Base-by-base conservation (phyloP, 35 echinoderm and acorn worm species). In the Heliocidaris tuberculata region DNA sequence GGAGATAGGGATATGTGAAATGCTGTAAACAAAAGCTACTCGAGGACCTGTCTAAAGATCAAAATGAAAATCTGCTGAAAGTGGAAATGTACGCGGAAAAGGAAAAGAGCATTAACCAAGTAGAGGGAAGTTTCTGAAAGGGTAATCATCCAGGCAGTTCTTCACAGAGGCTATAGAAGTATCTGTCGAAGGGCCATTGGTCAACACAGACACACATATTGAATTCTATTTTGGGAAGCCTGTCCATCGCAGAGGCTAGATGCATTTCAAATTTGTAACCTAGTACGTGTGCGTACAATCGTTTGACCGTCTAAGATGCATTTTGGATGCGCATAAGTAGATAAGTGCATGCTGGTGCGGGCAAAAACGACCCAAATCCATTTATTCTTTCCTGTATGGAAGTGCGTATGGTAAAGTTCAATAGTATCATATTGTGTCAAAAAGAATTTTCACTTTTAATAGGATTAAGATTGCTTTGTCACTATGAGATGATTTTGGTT, bases 211-310 rank as follows among this genome's bases (percentile, higher is more conserved):
- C 17, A 78, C 65, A 19, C 65, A 78, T 78, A 78, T 78, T 78
- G 65, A 78, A 78, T 27, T 78, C 65, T 78, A 78, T 78, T 78
- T 78, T n/a, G 21, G 65, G 65, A 78, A 27, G 65, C 65, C 65
- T 19, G 21, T 27, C 65, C 24, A 29, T 19, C 0, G 27, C 27
- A n/a, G 27, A 24, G 65, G 65, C 65, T 78, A 78, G 65, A 19
- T n/a, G 65, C 65, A 78, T 78, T n/a, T 78, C 65, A 78, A 78
- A 78, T 78, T n/a, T 78, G 65, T 78, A 78, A 78, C 65, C 65
- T 19, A 78, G 65, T 78, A 78, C 65, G 65, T 78, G 65, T 78
- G 65, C 65, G 65, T 78, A 78, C 65, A 78, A n/a, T 78, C 65
- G 27, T 78, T 78, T 78, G 65, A 78, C 65, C 65, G 65, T 24